Conservation (phyloP, 2,113 vertebrate genomes). For the Hemiprocne comata region DNA sequence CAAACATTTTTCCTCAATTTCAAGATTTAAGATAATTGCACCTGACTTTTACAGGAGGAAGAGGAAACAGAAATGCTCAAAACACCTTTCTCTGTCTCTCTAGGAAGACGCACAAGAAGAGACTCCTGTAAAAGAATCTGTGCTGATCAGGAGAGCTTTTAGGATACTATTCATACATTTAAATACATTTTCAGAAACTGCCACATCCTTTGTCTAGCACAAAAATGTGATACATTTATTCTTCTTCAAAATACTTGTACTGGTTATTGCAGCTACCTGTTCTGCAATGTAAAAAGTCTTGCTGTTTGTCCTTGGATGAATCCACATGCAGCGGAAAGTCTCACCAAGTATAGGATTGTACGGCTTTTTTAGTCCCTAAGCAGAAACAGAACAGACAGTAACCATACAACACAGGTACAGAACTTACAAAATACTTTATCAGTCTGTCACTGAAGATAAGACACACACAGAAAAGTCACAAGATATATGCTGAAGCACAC, state of each 20-base stretch:
- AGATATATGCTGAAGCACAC: not conserved
- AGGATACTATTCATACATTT: not conserved
- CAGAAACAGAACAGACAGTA: not conserved
- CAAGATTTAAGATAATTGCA: not conserved
- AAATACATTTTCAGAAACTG: not conserved
- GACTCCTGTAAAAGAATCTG: not conserved
- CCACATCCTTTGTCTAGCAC: not conserved
- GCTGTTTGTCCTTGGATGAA: slow-evolving; percentile 93
- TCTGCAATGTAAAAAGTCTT: slow-evolving; percentile 98
- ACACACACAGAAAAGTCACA: not conserved
- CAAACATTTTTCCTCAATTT: not conserved
- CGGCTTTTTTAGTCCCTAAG: slow-evolving; percentile 96
- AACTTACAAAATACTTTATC: slow-evolving; percentile 2
- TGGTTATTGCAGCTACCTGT: slow-evolving; percentile 80
- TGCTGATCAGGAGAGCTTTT: not conserved
- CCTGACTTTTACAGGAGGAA: not conserved
- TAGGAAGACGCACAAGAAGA: not conserved
- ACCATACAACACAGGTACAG: not conserved
- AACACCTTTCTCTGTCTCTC: not conserved
- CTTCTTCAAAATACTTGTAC: not conserved
- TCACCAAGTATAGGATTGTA: slow-evolving; percentile 99
- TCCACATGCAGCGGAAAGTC: slow-evolving; percentile 95
- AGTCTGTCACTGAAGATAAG: not conserved
- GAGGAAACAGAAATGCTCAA: not conserved
- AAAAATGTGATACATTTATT: not conserved